These are phyloP conservation scores for Gymnothorax javanicus DNA, from an alignment of 2,797 vertebrate species.

Conservation along the genomic window DNA sequence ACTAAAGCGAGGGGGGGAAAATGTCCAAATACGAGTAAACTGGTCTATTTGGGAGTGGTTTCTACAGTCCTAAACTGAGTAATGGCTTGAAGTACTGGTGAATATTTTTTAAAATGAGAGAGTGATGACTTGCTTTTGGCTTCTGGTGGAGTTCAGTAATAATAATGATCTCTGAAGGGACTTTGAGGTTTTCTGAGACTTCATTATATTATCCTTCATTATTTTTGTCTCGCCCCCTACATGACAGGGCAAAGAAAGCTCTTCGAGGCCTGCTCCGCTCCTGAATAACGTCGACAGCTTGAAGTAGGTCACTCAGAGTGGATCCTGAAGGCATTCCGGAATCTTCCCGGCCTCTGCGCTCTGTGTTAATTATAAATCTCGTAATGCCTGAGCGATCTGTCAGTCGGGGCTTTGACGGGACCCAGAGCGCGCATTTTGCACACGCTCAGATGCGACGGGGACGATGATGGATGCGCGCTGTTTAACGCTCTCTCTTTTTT, in stretches of 20 bases:
- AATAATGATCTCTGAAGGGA: neutral
- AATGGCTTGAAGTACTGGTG: no score
- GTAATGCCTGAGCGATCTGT: neutral
- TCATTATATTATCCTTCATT: neutral
- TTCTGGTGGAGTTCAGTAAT: no score
- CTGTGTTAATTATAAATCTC: conserved; percentile 28
- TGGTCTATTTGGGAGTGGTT: no score
- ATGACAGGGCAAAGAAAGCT: neutral
- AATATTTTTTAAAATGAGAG: no score
- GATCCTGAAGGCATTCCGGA: conserved; percentile 1
- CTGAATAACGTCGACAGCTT: neutral
- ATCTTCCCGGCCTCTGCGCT: conserved; percentile 8
- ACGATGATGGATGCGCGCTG: neutral
- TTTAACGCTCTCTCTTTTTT: conserved; percentile 1
- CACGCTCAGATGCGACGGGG: neutral
- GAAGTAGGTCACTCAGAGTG: neutral
- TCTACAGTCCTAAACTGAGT: no score
- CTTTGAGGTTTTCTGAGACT: neutral
- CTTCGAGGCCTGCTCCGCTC: conserved; percentile 8
- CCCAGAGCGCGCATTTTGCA: neutral
- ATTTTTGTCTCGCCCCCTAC: neutral
- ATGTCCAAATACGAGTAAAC: no score
- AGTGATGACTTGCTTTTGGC: neutral
- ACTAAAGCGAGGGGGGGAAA: no score
- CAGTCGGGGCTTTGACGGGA: neutral